Base-by-base conservation (phyloP, 2,888 invertebrate genomes). In the Chrysodeixis includens region DNA sequence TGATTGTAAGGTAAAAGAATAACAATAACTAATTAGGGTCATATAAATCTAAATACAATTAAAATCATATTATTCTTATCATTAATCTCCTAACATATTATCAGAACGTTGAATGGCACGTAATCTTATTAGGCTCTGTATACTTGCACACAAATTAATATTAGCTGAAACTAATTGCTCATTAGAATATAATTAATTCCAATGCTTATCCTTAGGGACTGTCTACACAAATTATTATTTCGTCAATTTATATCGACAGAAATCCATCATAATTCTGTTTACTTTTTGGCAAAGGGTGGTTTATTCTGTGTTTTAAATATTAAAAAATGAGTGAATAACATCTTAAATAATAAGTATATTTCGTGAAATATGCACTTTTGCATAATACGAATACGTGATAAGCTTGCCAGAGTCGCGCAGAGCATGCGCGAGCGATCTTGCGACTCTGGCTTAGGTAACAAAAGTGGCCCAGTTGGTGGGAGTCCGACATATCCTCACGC, bases 131-230 rank as follows among this genome's bases (percentile, higher is more conserved):
- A 40, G 0, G 7, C 12, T n/a, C 5, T 40, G 4, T 40, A 6
- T 6, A n/a, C 40, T n/a, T n/a, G n/a, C 40, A 40, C 14, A n/a
- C 14, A 35, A 40, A n/a, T n/a, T 49, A 49, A 49, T 20, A 16
- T 10, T 16, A 4, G 14, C 26, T 46, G 56, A 64, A 53, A 59
- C 20, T 64, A 60, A 70, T 71, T 70, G 65, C n/a, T 65, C 64
- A 54, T 71, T 70, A 70, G 54, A 70, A 64, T 32, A 44, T 20
- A 60, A 51, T 60, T 65, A 14, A 51, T 9, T 51, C 44, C 55
- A 9, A 30, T 40, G 32, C 16, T 9, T 18, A 10, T 18, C 10
- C 18, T 52, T 10, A 52, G 52, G 10, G 30, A 30, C 7, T n/a
- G 46, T 18, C 46, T 46, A 9, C 0, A 20, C 30, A 52, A 35